phyloP scores from a whole-genome alignment of 2,113 vertebrate species.

The Pyxicephalus adspersus region DNA sequence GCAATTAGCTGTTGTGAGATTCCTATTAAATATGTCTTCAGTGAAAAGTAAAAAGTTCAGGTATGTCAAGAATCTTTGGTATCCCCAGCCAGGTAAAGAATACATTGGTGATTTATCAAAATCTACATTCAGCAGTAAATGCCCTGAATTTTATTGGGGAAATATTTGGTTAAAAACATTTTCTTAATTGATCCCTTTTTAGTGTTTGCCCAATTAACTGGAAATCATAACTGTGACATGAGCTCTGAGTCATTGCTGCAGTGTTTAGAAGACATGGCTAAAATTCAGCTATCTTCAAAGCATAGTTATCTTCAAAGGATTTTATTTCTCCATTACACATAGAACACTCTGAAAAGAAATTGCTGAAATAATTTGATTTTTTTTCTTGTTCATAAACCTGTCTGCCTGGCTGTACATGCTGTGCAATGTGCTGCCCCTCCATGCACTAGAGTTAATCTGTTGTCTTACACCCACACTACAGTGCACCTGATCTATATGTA shows the following conservation, averaged over 20 bases:
- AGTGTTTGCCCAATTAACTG: constrained; percentile 27
- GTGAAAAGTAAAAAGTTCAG: no score
- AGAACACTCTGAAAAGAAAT: constrained; percentile 17
- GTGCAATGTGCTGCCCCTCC: constrained; percentile 16
- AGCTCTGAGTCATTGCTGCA: constrained; percentile 31
- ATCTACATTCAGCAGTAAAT: constrained; percentile 33
- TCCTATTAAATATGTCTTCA: no score
- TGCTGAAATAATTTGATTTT: constrained; percentile 47
- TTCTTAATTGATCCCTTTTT: constrained; percentile 29
- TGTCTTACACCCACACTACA: constrained; percentile 21
- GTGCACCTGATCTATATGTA: constrained; percentile 42
- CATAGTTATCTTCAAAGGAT: constrained; percentile 46
- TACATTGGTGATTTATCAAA: constrained; percentile 14
- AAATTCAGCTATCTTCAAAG: constrained; percentile 41
- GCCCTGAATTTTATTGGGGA: constrained; percentile 4
- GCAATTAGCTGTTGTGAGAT: no score
- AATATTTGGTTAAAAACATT: neutral
- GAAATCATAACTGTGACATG: constrained; percentile 20
- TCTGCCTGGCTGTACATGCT: constrained; percentile 1
- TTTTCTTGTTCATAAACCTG: constrained; percentile 31
- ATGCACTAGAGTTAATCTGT: constrained; percentile 41
- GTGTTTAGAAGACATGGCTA: constrained; percentile 40
- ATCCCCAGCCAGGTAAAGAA: neutral
- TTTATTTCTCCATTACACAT: constrained; percentile 27
- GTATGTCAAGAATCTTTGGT: neutral